These are phyloP conservation scores for Mormyrus iriodes DNA, from an alignment of 2,113 vertebrate species.

Conservation along the genomic window DNA sequence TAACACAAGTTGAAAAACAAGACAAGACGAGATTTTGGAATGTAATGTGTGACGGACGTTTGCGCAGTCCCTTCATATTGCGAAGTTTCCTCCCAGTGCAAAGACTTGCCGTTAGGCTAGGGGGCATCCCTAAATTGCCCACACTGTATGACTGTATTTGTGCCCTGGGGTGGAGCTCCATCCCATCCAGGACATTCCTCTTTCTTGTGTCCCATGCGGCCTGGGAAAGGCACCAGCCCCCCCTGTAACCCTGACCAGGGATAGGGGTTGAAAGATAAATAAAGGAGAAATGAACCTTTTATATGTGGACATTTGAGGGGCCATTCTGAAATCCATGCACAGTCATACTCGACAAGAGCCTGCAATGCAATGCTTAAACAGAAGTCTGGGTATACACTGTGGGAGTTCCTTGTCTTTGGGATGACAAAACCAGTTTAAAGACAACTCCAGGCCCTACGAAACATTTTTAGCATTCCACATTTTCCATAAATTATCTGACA, in stretches of 20 bases:
- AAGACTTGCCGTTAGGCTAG: neutral
- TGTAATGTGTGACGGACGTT: neutral
- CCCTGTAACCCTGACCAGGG: neutral
- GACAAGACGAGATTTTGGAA: neutral
- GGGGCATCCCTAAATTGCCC: neutral
- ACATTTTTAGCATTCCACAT: too few species aligned
- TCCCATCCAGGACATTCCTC: neutral
- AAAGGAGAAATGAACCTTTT: neutral
- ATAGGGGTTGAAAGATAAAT: neutral
- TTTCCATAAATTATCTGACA: too few species aligned
- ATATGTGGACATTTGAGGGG: neutral
- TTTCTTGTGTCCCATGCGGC: neutral
- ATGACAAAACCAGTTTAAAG: too few species aligned
- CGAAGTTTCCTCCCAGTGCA: neutral
- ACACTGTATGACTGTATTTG: neutral
- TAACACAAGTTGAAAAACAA: neutral
- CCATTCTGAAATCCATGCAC: neutral
- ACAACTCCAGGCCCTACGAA: too few species aligned
- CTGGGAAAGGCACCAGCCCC: neutral
- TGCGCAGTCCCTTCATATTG: neutral
- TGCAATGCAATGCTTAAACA: too few species aligned
- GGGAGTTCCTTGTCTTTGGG: too few species aligned
- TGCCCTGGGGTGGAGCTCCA: neutral
- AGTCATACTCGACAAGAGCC: too few species aligned
- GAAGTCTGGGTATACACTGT: too few species aligned